phyloP scores from a whole-genome alignment of 2,797 vertebrate genomes.

The Poeciliopsis infans region DNA sequence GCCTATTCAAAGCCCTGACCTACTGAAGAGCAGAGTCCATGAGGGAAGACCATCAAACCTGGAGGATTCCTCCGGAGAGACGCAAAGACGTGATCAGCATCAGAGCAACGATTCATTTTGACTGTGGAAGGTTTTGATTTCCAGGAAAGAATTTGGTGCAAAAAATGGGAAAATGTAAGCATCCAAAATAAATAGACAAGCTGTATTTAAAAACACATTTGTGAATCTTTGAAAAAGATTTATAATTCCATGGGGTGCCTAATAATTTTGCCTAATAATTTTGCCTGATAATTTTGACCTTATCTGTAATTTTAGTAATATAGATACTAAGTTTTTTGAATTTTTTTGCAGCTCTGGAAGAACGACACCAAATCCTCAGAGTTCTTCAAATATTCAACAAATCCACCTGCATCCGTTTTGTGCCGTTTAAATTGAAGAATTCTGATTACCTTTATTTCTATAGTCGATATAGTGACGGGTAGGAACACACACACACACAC shows the following conservation, averaged over 20 bases:
- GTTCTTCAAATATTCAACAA: neutral
- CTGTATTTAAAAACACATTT: too few relatives aligned
- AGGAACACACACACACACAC: neutral
- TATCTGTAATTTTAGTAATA: neutral
- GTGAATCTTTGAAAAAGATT: too few relatives aligned
- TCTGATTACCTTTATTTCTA: constrained; percentile 23
- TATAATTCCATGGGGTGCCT: too few relatives aligned
- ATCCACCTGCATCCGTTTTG: constrained; percentile 6
- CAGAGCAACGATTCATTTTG: too few relatives aligned
- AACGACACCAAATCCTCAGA: neutral
- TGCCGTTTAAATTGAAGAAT: neutral
- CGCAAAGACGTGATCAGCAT: neutral
- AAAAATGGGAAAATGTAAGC: too few relatives aligned
- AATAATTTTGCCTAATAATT: too few relatives aligned
- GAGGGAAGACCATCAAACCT: neutral
- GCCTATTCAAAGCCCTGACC: neutral
- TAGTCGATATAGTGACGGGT: constrained; percentile 35
- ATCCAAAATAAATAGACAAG: too few relatives aligned
- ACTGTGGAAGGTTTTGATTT: too few relatives aligned
- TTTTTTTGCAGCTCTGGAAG: neutral
- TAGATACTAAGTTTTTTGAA: neutral
- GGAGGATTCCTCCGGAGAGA: neutral
- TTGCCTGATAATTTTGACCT: too few relatives aligned
- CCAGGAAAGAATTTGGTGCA: too few relatives aligned
- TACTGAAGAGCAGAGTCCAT: neutral